Percentiles rank a stretch among this genome's conserved stretches.
These are phyloP conservation scores for Pinctada fucata DNA, from an alignment of 2,888 invertebrate species.

Conservation along the genomic window DNA sequence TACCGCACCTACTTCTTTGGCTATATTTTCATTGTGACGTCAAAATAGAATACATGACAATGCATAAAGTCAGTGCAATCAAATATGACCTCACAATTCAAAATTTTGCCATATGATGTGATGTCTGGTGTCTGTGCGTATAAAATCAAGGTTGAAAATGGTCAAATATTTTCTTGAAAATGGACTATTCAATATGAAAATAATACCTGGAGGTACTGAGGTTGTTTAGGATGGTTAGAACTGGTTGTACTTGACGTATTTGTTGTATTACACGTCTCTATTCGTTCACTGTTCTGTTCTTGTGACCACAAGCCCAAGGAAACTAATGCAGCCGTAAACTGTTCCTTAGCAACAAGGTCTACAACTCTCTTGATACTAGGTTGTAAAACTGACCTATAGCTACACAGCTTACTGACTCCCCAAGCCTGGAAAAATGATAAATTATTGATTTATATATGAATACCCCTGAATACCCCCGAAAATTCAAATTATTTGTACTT, in stretches of 20 bases:
- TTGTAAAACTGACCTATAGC: slow-evolving; percentile 67
- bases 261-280: no score
- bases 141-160: no score
- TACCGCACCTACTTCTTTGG: no score
- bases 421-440: slow-evolving; percentile 69
- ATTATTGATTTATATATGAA: background rate
- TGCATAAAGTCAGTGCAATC: no score
- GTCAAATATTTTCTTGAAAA: no score
- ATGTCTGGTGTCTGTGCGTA: no score
- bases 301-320: slow-evolving; percentile 78
- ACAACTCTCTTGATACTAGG: slow-evolving; percentile 78
- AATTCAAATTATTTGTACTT: background rate
- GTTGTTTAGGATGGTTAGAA: background rate
- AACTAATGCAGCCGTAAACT: slow-evolving; percentile 81
- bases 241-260: background rate
- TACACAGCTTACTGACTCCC: slow-evolving; percentile 73
- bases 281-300: slow-evolving; percentile 7
- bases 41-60: no score
- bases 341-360: slow-evolving; percentile 82
- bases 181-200: no score
- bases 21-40: no score
- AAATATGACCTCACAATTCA: no score
- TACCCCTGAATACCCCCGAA: background rate
- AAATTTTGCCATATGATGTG: no score
- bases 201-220: background rate